These are phyloP conservation scores for Rousettus madagascariensis DNA, from an alignment of 2,797 vertebrate species.

Conservation along the genomic window DNA sequence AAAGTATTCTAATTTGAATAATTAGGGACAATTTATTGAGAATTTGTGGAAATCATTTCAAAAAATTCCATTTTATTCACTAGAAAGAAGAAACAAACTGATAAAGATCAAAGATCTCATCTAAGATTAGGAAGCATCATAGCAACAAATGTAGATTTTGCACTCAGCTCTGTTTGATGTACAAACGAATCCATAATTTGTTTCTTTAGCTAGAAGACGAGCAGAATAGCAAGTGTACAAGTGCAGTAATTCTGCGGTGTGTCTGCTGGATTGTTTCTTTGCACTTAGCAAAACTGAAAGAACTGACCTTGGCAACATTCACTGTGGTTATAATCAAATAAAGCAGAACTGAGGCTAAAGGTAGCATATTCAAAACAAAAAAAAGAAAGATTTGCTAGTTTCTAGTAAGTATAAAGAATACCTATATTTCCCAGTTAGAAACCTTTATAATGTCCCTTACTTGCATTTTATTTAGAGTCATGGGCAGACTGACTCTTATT, in stretches of 20 bases:
- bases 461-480: constrained; percentile 62
- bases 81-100: background rate
- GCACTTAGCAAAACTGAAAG: background rate
- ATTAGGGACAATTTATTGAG: background rate
- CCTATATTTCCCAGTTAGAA: background rate
- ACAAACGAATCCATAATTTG: background rate
- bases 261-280: background rate
- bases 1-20: background rate
- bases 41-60: background rate
- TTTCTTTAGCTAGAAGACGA: background rate
- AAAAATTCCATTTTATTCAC: background rate
- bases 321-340: background rate
- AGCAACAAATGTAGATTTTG: background rate
- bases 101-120: background rate
- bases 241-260: rapidly evolving
- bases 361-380: background rate
- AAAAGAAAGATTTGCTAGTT: background rate
- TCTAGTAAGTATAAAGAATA: background rate
- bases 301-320: background rate
- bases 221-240: background rate
- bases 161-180: background rate
- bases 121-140: background rate
- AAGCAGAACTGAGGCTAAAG: background rate
- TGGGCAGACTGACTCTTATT: constrained; percentile 53
- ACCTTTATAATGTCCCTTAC: background rate